phyloP scores from a whole-genome alignment of 2,888 invertebrate genomes.

The Euplexia lucipara region DNA sequence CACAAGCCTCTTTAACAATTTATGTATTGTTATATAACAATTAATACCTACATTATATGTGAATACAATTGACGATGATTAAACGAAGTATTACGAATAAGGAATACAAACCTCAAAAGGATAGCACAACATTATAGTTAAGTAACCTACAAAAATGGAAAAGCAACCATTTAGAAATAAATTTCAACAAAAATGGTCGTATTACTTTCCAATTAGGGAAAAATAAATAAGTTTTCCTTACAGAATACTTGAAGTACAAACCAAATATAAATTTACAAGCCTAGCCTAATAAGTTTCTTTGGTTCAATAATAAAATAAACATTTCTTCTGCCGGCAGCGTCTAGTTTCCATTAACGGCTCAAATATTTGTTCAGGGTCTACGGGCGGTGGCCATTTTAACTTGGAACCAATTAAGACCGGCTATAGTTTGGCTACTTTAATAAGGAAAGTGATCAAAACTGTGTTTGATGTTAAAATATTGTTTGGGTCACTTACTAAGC shows the following conservation, averaged over 20 bases:
- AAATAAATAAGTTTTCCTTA: conserved; percentile 4
- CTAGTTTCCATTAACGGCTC: conserved; percentile 76
- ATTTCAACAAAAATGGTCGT: conserved; percentile 12
- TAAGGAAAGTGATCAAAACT: conserved; percentile 63
- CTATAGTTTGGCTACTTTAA: conserved; percentile 65
- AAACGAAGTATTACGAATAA: neutral
- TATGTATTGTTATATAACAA: too few species aligned
- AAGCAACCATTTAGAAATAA: neutral
- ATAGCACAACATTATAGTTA: neutral
- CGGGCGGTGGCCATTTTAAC: conserved; percentile 66
- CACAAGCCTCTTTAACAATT: too few species aligned
- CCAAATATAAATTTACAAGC: conserved; percentile 28
- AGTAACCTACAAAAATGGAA: neutral
- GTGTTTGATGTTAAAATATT: conserved; percentile 49
- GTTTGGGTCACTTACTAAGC: conserved; percentile 27
- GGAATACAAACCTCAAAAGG: neutral
- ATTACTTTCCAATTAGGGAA: conserved; percentile 4
- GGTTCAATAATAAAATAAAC: conserved; percentile 54
- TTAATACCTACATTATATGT: too few species aligned
- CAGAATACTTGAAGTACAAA: conserved; percentile 12
- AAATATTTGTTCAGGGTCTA: conserved; percentile 74
- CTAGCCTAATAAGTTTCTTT: conserved; percentile 37
- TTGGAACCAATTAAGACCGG: conserved; percentile 61
- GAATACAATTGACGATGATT: neutral
- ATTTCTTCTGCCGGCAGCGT: conserved; percentile 67